These are phyloP conservation scores for Pomatorhinus ruficollis DNA, from an alignment of 2,113 vertebrate genomes.

Conservation along the genomic window DNA sequence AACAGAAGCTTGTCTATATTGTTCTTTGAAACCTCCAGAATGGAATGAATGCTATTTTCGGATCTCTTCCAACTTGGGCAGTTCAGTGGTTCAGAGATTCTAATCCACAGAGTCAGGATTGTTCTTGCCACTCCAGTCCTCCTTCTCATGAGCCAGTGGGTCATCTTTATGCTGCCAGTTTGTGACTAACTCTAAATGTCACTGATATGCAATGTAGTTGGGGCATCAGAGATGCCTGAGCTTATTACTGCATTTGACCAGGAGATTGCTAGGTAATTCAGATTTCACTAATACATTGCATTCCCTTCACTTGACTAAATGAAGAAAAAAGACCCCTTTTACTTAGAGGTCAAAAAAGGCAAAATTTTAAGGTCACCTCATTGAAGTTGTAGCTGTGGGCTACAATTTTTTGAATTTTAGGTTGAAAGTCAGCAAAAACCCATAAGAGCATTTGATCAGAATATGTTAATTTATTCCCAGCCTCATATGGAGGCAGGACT, in stretches of 20 bases:
- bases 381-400: neutral
- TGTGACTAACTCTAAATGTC: neutral
- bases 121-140: neutral
- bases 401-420: neutral
- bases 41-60: neutral
- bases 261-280: neutral
- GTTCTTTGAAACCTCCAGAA: neutral
- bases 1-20: neutral
- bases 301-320: neutral
- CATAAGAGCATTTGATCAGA: neutral
- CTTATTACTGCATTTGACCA: neutral
- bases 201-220: neutral
- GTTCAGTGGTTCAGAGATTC: neutral
- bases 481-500: neutral
- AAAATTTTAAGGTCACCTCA: neutral
- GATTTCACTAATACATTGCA: neutral
- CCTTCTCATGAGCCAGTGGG: neutral
- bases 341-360: neutral
- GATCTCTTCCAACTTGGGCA: neutral
- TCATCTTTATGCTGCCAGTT: neutral
- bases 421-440: neutral
- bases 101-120: neutral
- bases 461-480: neutral
- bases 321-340: neutral
- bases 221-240: neutral